Base-by-base conservation (phyloP, 2,888 invertebrate species). In the Capitulum mitella region DNA sequence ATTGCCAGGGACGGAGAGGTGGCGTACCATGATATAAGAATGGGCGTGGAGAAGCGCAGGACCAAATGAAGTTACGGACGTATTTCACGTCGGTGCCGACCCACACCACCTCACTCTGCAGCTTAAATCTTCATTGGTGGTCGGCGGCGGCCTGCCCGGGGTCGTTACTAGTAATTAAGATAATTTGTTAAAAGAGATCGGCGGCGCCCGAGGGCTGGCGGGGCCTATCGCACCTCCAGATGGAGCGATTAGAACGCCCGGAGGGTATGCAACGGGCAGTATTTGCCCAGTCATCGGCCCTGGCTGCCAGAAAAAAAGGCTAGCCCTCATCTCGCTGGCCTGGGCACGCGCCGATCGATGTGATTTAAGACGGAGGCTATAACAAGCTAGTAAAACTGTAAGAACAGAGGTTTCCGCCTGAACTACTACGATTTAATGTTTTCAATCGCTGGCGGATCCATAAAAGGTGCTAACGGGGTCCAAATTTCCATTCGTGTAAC, bases 41-140 rank as follows among this genome's bases (percentile, higher is more conserved):
- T 1, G 70, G 70, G 37, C 37, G 70, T 19, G 22, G 26, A 37
- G 22, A 22, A 16, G 5, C 12, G 32, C 70, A 34, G 37, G 22
- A 12, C 22, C 19, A 37, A 70, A 37, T 70, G 70, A 22, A 70
- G 70, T 37, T 70, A 22, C 70, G 29, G 70, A 22, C 5, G 32
- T 70, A 37, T 70, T 70, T 70, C 70, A 70, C 26, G 16, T 10
- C 34, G 22, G 29, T 0, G 37, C 37, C 70, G 22, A 22, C 5
- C 37, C 12, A 29, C 34, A 22, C 37, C 37, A 8, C 70, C 70
- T 70, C 22, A 22, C 3, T 22, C 16, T 26, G 26, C 16, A 16
- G 61, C 70, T 70, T 70, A 34, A 70, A 70, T 70, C 70, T 70
- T 70, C 70, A 70, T 37, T 70, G 70, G 70, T 70, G 70, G 70